Conservation (phyloP, 2,888 invertebrate genomes). For the Sinohyriopsis cumingii region DNA sequence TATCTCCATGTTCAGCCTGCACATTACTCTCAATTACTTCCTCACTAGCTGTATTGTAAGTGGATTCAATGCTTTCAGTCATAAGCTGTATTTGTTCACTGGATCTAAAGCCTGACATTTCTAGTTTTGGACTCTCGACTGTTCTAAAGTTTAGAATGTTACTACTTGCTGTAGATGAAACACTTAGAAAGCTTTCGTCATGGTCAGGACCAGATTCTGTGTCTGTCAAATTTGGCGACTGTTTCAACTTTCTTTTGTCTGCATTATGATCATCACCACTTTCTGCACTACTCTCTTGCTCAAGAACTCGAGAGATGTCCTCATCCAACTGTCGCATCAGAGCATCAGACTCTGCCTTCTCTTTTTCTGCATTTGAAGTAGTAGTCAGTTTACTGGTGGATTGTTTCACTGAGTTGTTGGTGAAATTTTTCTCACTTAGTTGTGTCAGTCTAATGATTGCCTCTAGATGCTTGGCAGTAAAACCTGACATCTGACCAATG, state of each 20-base stretch:
- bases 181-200: slow-evolving; percentile 39
- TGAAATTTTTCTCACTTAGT: slow-evolving; percentile 74
- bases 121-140: slow-evolving; percentile 9
- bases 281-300: slow-evolving; percentile 39
- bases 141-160: slow-evolving; percentile 3
- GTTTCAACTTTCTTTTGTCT: slow-evolving; percentile 49
- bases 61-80: slow-evolving; percentile 3
- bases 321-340: slow-evolving; percentile 64
- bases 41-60: background rate
- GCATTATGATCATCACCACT: slow-evolving; percentile 54
- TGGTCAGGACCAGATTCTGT: slow-evolving; percentile 34
- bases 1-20: too few species aligned
- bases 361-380: slow-evolving; percentile 7
- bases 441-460: slow-evolving; percentile 76
- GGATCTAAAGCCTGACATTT: background rate
- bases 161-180: slow-evolving; percentile 31
- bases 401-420: slow-evolving; percentile 3
- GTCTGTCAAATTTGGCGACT: slow-evolving; percentile 18
- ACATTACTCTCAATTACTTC: too few species aligned
- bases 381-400: slow-evolving; percentile 3
- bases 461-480: slow-evolving; percentile 74
- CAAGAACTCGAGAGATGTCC: slow-evolving; percentile 63
- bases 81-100: slow-evolving; percentile 3
- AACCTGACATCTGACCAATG: slow-evolving; percentile 73
- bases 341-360: slow-evolving; percentile 35